Evolutionary conservation across 2,888 invertebrate genomes (phyloP).

Genomic region (Xestoiulus laeticollis): DNA sequence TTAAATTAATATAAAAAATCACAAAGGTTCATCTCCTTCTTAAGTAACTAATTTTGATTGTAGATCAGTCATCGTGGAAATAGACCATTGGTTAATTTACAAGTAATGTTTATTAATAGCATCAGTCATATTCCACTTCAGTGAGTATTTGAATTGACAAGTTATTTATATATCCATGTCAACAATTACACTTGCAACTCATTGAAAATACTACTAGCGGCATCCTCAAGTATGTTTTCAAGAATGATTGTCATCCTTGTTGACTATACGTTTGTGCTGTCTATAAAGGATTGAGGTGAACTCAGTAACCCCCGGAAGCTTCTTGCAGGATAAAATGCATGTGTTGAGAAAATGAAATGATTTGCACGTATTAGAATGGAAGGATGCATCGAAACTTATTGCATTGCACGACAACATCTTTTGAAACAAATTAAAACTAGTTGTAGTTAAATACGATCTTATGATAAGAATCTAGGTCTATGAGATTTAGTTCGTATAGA

Average conservation of each 20-base stretch:
- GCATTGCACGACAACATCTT: not conserved
- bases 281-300: not conserved
- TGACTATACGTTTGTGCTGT: not conserved
- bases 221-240: not conserved
- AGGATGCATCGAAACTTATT: not conserved
- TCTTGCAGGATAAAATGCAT: not conserved
- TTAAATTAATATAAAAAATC: too few species aligned
- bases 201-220: not conserved
- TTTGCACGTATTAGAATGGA: not conserved
- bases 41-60: not conserved
- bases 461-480: not conserved
- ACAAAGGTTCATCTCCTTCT: too few species aligned
- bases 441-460: not conserved
- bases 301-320: slow-evolving; percentile 29
- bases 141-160: not conserved
- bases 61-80: not conserved
- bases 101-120: not conserved
- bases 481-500: too few species aligned
- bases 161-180: not conserved
- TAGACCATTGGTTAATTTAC: not conserved
- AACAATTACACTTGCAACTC: not conserved
- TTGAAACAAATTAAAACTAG: not conserved
- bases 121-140: not conserved
- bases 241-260: slow-evolving; percentile 22
- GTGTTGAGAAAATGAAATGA: slow-evolving; percentile 6